phyloP scores from a whole-genome alignment of 2,113 vertebrate species.

The Passer domesticus region DNA sequence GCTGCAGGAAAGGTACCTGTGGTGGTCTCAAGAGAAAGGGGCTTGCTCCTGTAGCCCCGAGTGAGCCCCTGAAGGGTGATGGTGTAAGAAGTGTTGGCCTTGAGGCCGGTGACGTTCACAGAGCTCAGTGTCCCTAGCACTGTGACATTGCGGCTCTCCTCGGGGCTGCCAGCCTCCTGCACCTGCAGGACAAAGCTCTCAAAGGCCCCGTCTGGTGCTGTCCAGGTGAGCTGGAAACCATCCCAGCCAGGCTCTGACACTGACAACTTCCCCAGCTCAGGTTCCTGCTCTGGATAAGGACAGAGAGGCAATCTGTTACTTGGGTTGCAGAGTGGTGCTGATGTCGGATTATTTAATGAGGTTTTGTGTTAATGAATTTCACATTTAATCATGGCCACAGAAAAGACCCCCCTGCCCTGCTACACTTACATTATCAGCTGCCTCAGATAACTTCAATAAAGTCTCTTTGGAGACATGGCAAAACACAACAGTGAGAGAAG shows the following conservation, averaged over 20 bases:
- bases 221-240: constrained; percentile 90
- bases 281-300: constrained; percentile 86
- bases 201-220: constrained; percentile 76
- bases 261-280: constrained; percentile 79
- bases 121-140: constrained; percentile 74
- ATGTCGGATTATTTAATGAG: neutral
- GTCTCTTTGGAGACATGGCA: neutral
- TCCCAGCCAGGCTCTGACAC: constrained; percentile 85
- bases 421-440: neutral
- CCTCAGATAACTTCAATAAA: neutral
- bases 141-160: constrained; percentile 76
- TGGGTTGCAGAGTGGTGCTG: neutral
- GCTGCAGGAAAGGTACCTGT: constrained; percentile 61
- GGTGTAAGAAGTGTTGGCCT: constrained; percentile 81
- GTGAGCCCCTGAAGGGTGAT: constrained; percentile 80
- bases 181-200: constrained; percentile 89
- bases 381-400: neutral
- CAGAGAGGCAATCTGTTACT: constrained; percentile 66
- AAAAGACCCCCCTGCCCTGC: neutral
- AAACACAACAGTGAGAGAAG: neutral
- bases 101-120: constrained; percentile 79
- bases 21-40: constrained; percentile 57
- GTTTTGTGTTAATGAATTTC: neutral
- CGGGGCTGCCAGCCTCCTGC: constrained; percentile 72
- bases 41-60: constrained; percentile 73